A percentile compares a stretch with the other conserved stretches of the same genome.
Conservation (phyloP, 2,113 vertebrate genomes). For the Hepsetus odoe region DNA sequence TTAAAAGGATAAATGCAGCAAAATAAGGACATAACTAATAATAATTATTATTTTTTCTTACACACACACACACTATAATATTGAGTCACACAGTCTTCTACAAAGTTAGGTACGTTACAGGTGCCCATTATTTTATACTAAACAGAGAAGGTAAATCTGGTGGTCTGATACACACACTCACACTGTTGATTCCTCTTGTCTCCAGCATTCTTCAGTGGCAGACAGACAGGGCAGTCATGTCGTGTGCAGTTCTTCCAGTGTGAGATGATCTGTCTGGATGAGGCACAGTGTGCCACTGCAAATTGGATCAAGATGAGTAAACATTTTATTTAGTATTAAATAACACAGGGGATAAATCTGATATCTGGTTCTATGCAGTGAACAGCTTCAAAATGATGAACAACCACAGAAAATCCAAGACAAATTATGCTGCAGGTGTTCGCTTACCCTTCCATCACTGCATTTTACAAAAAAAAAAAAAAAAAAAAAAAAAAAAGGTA, state of each 20-base stretch:
- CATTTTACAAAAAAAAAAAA: neutral
- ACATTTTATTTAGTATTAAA: neutral
- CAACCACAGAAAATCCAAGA: neutral
- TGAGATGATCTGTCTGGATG: constrained; percentile 98
- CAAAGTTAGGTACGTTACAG: neutral
- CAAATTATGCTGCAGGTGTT: too few species aligned
- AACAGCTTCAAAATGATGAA: neutral
- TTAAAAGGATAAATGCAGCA: neutral
- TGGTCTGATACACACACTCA: constrained; percentile 82
- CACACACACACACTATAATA: too few species aligned
- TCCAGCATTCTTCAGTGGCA: constrained; percentile 96
- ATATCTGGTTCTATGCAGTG: too few species aligned
- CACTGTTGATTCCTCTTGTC: constrained; percentile 99
- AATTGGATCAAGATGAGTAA: constrained; percentile 73
- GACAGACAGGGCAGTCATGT: constrained; percentile 97
- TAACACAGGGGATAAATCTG: neutral
- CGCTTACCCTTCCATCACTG: neutral
- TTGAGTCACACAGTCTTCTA: neutral
- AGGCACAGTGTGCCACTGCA: constrained; percentile 95
- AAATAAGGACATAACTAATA: too few species aligned
- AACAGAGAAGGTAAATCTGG: neutral
- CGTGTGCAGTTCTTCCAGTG: constrained; percentile 99
- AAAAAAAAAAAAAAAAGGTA: too few species aligned
- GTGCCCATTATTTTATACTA: neutral
- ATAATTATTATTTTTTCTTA: too few species aligned